Conservation (phyloP, 2,113 vertebrate genomes). For the Pachyramphus minor region DNA sequence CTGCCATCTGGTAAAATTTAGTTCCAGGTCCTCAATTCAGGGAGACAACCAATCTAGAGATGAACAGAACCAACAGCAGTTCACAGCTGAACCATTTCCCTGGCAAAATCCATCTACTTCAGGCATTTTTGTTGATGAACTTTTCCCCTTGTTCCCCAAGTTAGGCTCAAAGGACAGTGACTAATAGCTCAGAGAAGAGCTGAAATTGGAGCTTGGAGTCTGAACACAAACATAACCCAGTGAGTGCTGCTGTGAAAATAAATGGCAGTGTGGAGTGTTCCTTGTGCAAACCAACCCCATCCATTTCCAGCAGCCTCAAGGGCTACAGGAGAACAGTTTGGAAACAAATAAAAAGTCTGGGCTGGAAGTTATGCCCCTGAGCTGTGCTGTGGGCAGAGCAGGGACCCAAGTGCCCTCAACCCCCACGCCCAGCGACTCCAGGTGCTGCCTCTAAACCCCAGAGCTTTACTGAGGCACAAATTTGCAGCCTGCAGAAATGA, state of each 20-base stretch:
- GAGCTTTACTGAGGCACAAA: accelerated
- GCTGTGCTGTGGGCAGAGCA: not conserved
- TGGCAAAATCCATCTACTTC: not conserved
- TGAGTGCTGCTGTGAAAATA: not conserved
- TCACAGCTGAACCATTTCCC: not conserved
- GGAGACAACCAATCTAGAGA: not conserved
- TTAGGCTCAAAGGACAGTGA: not conserved
- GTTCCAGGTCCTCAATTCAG: not conserved
- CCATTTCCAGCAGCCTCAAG: not conserved
- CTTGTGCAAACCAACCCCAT: not conserved
- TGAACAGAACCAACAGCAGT: not conserved
- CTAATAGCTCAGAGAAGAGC: not conserved
- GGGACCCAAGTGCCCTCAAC: not conserved
- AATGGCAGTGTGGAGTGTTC: not conserved
- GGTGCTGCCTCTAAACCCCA: not conserved
- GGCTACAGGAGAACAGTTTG: not conserved
- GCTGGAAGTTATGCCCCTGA: not conserved
- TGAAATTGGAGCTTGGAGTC: not conserved
- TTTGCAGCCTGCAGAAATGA: not conserved
- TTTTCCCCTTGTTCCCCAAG: not conserved
- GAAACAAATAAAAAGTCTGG: not conserved
- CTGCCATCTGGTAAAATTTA: not conserved
- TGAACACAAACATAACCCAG: not conserved
- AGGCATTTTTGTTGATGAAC: not conserved
- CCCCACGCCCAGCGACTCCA: not conserved